Evolutionary conservation across 1,140 invertebrate species (phyloP), one percentile per base, ranked within the genome.

Genomic region (Epicauta chinensis): DNA sequence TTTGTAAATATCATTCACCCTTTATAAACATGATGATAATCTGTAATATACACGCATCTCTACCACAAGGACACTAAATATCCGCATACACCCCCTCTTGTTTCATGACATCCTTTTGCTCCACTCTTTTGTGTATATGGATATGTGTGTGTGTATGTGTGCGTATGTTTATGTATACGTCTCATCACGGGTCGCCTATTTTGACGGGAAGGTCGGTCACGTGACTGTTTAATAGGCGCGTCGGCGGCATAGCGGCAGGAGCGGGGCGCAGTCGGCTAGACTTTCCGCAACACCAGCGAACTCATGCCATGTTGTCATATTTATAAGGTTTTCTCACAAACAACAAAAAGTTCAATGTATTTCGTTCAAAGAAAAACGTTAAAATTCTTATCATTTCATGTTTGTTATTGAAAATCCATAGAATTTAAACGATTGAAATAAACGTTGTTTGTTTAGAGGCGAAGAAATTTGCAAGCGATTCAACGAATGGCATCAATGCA

Each of bases 191-290:
- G 77, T 75, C 77, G 74, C 77, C 78, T 83, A 82, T 83, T 83
- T 82, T 83, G 81, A 83, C 81, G 80, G 80, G 81, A 81, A 82
- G 79, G 80, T 81, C 80, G 80, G 71, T 78, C 76, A 78, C 75
- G 75, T 77, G 75, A 66, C 49, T 47, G 45, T 37, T 38, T 23
- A 7, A 0, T 23, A 7, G 51, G 56, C 48, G 56, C 68, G 64
- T 61, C 59, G 59, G 59, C 58, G 38, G 39, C 46, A 13, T 47
- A 54, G 51, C 51, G 59, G 59, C 47, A 54, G 36, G 43, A 40
- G 49, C 49, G 35, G 52, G 43, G 58, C 51, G 29, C 60, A 23
- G 23, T 23, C 51, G 61, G 59, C 62, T 63, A 63, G 61, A 63
- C 61, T 63, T 61, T 61, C 61, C 52, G 54, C 58, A 48, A 39